Evolutionary conservation across 2,797 vertebrate species (phyloP).

Genomic region (Spheniscus humboldti): DNA sequence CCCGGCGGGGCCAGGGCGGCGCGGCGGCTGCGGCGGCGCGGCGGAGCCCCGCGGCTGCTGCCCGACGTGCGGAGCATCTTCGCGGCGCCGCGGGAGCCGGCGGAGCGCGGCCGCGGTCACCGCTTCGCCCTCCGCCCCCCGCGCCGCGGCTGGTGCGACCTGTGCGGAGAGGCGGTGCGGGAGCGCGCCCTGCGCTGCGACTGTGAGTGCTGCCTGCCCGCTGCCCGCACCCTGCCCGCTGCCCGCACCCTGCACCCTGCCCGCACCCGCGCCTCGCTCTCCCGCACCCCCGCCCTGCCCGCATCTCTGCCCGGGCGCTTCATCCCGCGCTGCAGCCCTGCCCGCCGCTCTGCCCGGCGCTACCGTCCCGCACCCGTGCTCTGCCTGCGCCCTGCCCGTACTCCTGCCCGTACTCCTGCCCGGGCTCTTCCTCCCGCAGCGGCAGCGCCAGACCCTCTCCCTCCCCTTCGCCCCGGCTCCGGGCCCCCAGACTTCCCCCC

Average conservation of each 20-base stretch:
- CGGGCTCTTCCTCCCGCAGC: not conserved
- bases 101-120: slow-evolving; percentile 84
- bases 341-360: not conserved
- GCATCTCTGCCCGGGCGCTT: too few relatives aligned
- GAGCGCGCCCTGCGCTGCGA: slow-evolving; percentile 79
- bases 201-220: slow-evolving; percentile 74
- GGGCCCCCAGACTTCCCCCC: not conserved
- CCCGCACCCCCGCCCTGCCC: not conserved
- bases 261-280: not conserved
- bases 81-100: slow-evolving; percentile 71
- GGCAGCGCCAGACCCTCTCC: not conserved
- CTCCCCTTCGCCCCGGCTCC: not conserved
- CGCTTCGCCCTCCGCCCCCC: slow-evolving; percentile 73
- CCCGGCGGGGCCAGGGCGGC: not conserved
- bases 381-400: too few relatives aligned
- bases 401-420: not conserved
- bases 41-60: slow-evolving; percentile 75
- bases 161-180: slow-evolving; percentile 79
- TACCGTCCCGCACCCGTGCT: not conserved
- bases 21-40: slow-evolving; percentile 68
- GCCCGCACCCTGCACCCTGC: too few relatives aligned
- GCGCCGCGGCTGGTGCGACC: slow-evolving; percentile 85
- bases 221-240: too few relatives aligned
- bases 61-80: slow-evolving; percentile 91
- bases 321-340: not conserved